Percentiles rank a stretch among this genome's conserved stretches.
Evolutionary conservation across 2,888 invertebrate genomes (phyloP).

Genomic region (Nezara viridula): DNA sequence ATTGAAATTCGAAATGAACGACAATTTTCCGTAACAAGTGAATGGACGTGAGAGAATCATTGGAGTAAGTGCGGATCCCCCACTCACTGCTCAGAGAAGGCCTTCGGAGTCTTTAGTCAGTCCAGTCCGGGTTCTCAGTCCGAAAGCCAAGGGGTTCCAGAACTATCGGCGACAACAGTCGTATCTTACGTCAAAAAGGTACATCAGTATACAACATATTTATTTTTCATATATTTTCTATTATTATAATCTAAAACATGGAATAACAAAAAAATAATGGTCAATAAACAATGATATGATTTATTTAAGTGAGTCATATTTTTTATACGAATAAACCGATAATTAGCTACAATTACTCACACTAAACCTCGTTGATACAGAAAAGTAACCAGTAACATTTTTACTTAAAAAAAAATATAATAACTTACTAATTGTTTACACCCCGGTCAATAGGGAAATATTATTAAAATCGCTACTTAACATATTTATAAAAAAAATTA

Average conservation of each 20-base stretch:
- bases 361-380: too few relatives aligned
- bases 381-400: too few relatives aligned
- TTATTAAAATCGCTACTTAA: too few relatives aligned
- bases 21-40: conserved; percentile 24
- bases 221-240: neutral
- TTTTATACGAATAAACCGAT: too few relatives aligned
- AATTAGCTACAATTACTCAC: too few relatives aligned
- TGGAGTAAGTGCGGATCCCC: neutral
- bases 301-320: too few relatives aligned
- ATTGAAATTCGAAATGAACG: conserved; percentile 33
- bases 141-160: neutral
- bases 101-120: neutral
- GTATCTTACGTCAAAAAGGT: neutral
- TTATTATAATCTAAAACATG: neutral
- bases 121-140: neutral
- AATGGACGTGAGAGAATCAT: conserved; percentile 43
- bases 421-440: too few relatives aligned
- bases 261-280: neutral
- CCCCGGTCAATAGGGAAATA: too few relatives aligned
- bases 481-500: too few relatives aligned
- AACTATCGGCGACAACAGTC: neutral
- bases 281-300: neutral
- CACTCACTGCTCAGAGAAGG: neutral
- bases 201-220: neutral
- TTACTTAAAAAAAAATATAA: too few relatives aligned